A percentile compares a stretch with the other conserved stretches of the same genome.
phyloP scores from a whole-genome alignment of 2,888 invertebrate genomes.

The Acrobasis suavella region DNA sequence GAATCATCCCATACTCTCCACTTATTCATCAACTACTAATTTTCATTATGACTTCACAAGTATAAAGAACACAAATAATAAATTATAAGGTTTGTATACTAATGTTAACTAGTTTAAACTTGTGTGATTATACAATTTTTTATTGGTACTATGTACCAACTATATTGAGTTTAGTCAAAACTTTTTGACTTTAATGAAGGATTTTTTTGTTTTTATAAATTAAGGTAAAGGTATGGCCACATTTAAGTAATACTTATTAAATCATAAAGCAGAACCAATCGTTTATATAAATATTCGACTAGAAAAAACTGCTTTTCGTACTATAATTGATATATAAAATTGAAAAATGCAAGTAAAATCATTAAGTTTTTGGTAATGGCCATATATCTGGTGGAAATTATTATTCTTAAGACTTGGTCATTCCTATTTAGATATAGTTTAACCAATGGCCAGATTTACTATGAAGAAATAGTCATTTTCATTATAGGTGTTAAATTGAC shows the following conservation, averaged over 20 bases:
- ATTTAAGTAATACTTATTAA: constrained; percentile 13
- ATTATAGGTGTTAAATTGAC: constrained; percentile 61
- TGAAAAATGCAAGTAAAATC: neutral
- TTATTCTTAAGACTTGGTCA: constrained; percentile 31
- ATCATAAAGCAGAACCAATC: neutral
- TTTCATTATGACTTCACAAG: neutral
- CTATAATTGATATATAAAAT: neutral
- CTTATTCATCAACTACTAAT: constrained; percentile 24
- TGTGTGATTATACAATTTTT: constrained; percentile 50
- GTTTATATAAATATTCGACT: neutral
- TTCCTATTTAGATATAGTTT: constrained; percentile 45
- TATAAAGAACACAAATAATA: constrained; percentile 7
- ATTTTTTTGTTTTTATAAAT: constrained; percentile 14
- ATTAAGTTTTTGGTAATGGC: neutral
- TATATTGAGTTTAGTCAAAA: constrained; percentile 27
- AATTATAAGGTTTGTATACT: constrained; percentile 23
- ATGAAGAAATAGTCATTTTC: constrained; percentile 61
- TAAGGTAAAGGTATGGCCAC: constrained; percentile 24
- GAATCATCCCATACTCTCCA: constrained; percentile 11
- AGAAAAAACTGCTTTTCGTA: constrained; percentile 2
- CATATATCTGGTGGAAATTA: constrained; percentile 13
- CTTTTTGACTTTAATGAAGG: constrained; percentile 8
- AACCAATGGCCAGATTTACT: constrained; percentile 64
- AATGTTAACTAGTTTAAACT: constrained; percentile 35
- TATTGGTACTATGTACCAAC: constrained; percentile 67